These are phyloP conservation scores for Clistopyga incitator DNA, from an alignment of 2,888 invertebrate species.

Conservation along the genomic window DNA sequence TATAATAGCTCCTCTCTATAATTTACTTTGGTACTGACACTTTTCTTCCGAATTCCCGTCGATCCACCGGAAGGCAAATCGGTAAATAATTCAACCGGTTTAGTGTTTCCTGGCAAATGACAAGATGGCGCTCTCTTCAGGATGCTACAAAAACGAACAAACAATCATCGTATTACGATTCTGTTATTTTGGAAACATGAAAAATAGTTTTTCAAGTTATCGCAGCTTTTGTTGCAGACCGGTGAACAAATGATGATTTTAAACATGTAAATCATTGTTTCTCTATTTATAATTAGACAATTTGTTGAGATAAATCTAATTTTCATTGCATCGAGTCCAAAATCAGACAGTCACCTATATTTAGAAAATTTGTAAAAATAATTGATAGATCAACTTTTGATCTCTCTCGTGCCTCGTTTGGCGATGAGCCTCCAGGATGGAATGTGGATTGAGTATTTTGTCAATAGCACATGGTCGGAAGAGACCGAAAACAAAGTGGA, in stretches of 20 bases:
- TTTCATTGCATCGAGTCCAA: no score
- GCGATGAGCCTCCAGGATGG: background rate
- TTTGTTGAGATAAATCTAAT: no score
- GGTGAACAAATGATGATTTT: no score
- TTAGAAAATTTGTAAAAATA: no score
- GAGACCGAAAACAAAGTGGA: constrained; percentile 3
- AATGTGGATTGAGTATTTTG: background rate
- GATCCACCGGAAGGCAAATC: background rate
- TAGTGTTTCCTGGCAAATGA: background rate
- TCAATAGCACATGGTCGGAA: background rate
- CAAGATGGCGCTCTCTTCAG: background rate
- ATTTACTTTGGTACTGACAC: constrained; percentile 52
- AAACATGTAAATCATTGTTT: no score
- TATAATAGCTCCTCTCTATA: constrained; percentile 19
- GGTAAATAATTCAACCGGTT: background rate
- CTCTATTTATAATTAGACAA: no score
- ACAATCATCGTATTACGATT: no score
- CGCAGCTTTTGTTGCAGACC: no score
- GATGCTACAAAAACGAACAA: no score
- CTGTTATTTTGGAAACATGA: background rate
- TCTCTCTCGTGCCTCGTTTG: background rate
- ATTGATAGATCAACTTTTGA: background rate
- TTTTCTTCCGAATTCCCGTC: constrained; percentile 31
- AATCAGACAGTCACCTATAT: background rate
- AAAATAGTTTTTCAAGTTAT: no score